Evolutionary conservation across 2,113 vertebrate species (phyloP).

Genomic region (Agapornis roseicollis): DNA sequence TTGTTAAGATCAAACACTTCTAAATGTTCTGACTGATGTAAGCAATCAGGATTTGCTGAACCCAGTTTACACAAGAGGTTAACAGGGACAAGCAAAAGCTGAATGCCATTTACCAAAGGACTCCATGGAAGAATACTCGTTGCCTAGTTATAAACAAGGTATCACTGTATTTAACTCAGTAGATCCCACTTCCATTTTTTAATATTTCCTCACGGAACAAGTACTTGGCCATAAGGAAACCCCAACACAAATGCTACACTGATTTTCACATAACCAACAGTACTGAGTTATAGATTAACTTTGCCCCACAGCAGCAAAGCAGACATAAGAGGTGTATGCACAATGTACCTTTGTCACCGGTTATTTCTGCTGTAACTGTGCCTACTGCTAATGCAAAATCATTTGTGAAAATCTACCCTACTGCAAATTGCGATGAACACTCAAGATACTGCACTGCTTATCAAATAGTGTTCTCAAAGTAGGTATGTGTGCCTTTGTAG

Average conservation of each 20-base stretch:
- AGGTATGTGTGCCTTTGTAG: neutral
- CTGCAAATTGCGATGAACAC: neutral
- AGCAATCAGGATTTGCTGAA: neutral
- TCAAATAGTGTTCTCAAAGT: neutral
- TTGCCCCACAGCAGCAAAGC: neutral
- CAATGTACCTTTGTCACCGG: neutral
- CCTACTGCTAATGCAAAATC: neutral
- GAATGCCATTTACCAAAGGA: neutral
- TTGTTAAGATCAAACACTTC: neutral
- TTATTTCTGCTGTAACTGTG: neutral
- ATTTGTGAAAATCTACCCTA: neutral
- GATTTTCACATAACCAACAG: neutral
- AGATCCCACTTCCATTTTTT: neutral
- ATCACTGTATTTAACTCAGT: neutral
- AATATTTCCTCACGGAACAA: neutral
- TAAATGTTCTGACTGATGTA: neutral
- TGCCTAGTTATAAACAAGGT: neutral
- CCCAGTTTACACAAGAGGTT: neutral
- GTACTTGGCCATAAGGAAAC: neutral
- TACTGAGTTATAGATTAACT: neutral
- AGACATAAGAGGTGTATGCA: fast-evolving
- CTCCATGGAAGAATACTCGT: neutral
- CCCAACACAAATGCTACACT: neutral
- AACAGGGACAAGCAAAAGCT: neutral
- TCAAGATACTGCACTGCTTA: neutral